phyloP scores from a whole-genome alignment of 2,888 invertebrate species.

The Malachius bipustulatus region DNA sequence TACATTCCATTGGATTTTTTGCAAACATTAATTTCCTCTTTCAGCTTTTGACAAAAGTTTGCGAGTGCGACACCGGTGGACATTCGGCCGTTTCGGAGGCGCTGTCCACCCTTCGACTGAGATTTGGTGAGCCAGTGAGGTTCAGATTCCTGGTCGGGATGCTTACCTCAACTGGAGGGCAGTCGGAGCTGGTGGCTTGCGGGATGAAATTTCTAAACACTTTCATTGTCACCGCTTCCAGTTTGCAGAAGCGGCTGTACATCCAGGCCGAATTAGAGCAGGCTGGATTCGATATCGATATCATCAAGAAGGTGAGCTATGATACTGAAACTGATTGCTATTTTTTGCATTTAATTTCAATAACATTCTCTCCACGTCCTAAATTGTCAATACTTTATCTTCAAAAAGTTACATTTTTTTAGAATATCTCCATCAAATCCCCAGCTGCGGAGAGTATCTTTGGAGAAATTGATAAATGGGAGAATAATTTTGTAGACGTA shows the following conservation, averaged over 20 bases:
- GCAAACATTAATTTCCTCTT: too few relatives aligned
- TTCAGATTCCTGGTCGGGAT: constrained; percentile 85
- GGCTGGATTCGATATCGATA: constrained; percentile 60
- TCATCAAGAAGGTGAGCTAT: constrained; percentile 45
- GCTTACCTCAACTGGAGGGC: constrained; percentile 61
- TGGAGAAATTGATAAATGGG: constrained; percentile 63
- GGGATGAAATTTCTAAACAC: constrained; percentile 78
- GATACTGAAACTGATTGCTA: too few relatives aligned
- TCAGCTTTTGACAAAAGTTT: constrained; percentile 73
- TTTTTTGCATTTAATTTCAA: too few relatives aligned
- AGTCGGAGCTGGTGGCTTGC: constrained; percentile 61
- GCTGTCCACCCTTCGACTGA: constrained; percentile 71
- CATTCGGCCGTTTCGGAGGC: constrained; percentile 84
- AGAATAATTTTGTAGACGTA: constrained; percentile 67
- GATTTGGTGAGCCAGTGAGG: constrained; percentile 85
- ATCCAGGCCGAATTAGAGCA: constrained; percentile 77
- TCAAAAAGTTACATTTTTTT: too few relatives aligned
- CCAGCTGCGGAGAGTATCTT: constrained; percentile 50
- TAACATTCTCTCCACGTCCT: too few relatives aligned
- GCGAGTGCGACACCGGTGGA: constrained; percentile 61
- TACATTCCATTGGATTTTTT: too few relatives aligned
- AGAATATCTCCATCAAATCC: constrained; percentile 55
- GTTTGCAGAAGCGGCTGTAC: constrained; percentile 65
- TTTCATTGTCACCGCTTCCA: constrained; percentile 63
- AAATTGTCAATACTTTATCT: too few relatives aligned